phyloP scores from a whole-genome alignment of 2,797 vertebrate genomes.

The Betta splendens region DNA sequence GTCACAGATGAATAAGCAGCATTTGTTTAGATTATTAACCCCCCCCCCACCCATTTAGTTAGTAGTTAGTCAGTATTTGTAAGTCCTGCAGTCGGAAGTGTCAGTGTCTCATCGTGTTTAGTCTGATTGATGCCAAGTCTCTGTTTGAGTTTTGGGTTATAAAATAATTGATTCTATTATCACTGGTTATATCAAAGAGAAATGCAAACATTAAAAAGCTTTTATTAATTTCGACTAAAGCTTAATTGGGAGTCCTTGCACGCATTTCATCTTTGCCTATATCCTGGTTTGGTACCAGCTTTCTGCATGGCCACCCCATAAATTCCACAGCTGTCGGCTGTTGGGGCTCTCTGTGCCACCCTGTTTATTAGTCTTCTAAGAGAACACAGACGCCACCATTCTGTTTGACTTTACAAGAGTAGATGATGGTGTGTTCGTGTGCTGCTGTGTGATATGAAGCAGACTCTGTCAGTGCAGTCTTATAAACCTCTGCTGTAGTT shows the following conservation, averaged over 20 bases:
- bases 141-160: too few relatives aligned
- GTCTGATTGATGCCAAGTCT: too few relatives aligned
- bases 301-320: background rate
- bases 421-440: background rate
- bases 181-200: too few relatives aligned
- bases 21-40: slow-evolving; percentile 6
- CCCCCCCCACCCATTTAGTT: background rate
- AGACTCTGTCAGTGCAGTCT: slow-evolving; percentile 7
- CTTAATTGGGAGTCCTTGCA: background rate
- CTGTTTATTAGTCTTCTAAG: slow-evolving; percentile 9
- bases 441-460: slow-evolving; percentile 21
- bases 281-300: background rate
- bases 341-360: background rate
- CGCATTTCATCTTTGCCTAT: background rate
- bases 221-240: background rate
- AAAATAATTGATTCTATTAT: too few relatives aligned
- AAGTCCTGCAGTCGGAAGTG: background rate
- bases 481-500: slow-evolving; percentile 6
- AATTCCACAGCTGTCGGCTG: slow-evolving; percentile 3
- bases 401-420: slow-evolving; percentile 27
- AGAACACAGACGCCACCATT: background rate
- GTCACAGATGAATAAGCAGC: slow-evolving; percentile 1
- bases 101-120: background rate
- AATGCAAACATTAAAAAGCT: background rate
- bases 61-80: too few relatives aligned